Conservation (phyloP, 1,140 invertebrate genomes). For the Pogonognathellus flavescens region DNA sequence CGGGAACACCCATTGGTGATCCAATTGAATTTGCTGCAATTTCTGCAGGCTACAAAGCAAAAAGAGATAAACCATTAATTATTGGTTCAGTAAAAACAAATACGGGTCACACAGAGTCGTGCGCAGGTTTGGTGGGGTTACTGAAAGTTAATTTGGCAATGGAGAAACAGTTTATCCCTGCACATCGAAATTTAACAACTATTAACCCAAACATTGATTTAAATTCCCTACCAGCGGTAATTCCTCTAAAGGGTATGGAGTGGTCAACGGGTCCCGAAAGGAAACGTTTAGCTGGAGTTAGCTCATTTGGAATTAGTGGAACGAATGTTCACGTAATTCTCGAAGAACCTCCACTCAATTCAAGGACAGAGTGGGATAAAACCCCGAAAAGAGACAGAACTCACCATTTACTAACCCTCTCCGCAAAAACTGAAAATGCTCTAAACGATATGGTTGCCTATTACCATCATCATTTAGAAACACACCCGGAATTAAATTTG, state of each 20-base stretch:
- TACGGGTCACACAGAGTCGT: conserved; percentile 75
- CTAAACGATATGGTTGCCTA: neutral
- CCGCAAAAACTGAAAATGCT: neutral
- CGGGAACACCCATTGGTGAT: conserved; percentile 73
- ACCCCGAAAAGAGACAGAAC: neutral
- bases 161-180: conserved; percentile 26
- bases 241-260: neutral
- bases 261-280: neutral
- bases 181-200: conserved; percentile 22
- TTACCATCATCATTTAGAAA: neutral
- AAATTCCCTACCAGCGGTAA: neutral
- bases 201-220: conserved; percentile 19
- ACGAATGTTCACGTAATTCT: too few relatives aligned
- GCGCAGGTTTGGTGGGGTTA: conserved; percentile 67
- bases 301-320: too few relatives aligned
- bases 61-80: conserved; percentile 70
- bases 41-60: conserved; percentile 72
- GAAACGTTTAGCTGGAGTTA: too few relatives aligned
- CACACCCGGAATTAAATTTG: neutral
- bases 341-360: neutral
- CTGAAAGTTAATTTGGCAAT: conserved; percentile 41
- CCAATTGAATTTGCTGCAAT: conserved; percentile 68
- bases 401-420: neutral
- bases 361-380: too few relatives aligned
- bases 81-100: conserved; percentile 76